Conservation (phyloP, 37 sponge, comb jelly and placozoan species). For the Lycopodina hypogea region DNA sequence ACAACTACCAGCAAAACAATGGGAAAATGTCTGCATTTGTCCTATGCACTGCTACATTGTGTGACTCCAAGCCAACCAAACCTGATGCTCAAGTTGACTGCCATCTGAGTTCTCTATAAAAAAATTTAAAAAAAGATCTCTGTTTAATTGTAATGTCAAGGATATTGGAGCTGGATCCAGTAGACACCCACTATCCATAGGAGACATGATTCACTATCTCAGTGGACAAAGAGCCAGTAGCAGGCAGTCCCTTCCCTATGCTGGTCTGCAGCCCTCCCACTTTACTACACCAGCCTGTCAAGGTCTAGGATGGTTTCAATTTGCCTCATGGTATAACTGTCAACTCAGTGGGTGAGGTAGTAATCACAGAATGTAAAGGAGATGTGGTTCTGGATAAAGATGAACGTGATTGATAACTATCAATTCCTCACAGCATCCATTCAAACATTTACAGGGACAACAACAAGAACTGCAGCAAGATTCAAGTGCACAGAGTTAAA, state of each 20-base stretch:
- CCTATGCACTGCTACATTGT: too few relatives aligned
- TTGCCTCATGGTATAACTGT: neutral
- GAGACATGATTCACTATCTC: conserved; percentile 8
- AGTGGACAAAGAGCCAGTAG: conserved; percentile 2
- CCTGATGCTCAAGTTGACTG: neutral
- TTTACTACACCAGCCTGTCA: conserved; percentile 21
- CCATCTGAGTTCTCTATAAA: neutral
- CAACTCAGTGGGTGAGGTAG: conserved; percentile 13
- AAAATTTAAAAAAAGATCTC: too few relatives aligned
- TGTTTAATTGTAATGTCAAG: neutral
- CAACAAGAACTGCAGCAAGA: neutral
- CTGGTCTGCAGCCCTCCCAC: conserved; percentile 27
- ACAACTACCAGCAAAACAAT: too few relatives aligned
- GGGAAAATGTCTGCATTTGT: too few relatives aligned
- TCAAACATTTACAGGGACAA: neutral
- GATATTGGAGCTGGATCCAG: neutral
- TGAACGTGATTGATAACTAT: conserved; percentile 8
- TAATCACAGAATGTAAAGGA: conserved; percentile 14
- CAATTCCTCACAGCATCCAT: neutral
- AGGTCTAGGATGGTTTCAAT: neutral
- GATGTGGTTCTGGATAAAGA: conserved; percentile 9
- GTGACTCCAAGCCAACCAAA: too few relatives aligned
- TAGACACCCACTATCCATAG: conserved; percentile 16
- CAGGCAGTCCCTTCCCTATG: conserved; percentile 28
- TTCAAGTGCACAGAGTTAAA: neutral